Evolutionary conservation across 2,797 vertebrate genomes (phyloP), one percentile per base, ranked within the genome.

Genomic region (Malacoctenus gilli): DNA sequence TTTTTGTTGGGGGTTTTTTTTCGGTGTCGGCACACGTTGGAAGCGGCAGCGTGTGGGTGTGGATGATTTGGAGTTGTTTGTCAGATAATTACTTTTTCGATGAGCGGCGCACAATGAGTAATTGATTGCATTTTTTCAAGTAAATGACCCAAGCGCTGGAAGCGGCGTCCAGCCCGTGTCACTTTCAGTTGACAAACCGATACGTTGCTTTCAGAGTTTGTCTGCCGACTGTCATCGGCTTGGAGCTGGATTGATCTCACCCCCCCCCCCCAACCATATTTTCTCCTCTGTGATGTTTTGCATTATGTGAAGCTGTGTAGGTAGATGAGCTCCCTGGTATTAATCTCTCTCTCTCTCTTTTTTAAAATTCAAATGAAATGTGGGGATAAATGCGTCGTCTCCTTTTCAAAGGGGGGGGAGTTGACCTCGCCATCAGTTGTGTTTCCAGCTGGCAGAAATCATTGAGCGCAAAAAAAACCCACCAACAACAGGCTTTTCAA

Each of bases 31-130:
- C 30, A 38, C 0, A 15, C 9, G 31, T 44, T 5, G 41, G 28
- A 63, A 38, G 25, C 31, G 21, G 48, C 28, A 30, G 20, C 38
- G 20, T 25, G 8, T 30, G 14, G 19, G 13, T 18, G 25, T 30
- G 20, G 7, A 36, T 8, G 30, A 58, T 54, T 31, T 60, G 31
- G 15, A 75, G 22, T 38, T 5, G 20, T 54, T 67, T 47, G 16
- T n/a, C 5, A 38, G 23, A 15, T 41, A 60, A 52, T 59, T 47
- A 47, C 4, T 34, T 34, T n/a, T 56, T 32, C n/a, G 37, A 20
- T 19, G 13, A 34, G 14, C n/a, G 44, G 3, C n/a, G 20, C 10
- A 36, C 12, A 46, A 39, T 36, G 7, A 48, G 30, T 31, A 37
- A 20, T 8, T 52, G 46, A 69, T 42, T 59, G 11, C 7, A 30